phyloP scores from a whole-genome alignment of 1,140 invertebrate species.

The Brachionus rotundiformis region DNA sequence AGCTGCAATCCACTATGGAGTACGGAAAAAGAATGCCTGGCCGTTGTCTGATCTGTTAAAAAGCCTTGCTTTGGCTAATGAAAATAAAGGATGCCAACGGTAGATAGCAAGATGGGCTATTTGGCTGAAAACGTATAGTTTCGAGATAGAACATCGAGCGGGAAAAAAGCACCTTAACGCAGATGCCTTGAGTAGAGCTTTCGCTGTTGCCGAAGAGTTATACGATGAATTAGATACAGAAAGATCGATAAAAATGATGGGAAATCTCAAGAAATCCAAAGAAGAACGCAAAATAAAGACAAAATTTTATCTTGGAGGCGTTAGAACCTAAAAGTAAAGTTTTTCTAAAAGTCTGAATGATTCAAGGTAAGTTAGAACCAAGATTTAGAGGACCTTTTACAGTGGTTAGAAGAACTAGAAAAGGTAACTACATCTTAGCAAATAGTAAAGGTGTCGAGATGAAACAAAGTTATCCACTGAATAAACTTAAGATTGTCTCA shows the following conservation, averaged over 20 bases:
- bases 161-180: slow-evolving; percentile 59
- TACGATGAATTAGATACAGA: slow-evolving; percentile 4
- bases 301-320: too few relatives aligned
- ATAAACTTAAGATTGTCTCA: slow-evolving; percentile 20
- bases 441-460: slow-evolving; percentile 16
- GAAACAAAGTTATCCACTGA: slow-evolving; percentile 23
- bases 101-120: slow-evolving; percentile 64
- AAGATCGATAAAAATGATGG: not conserved
- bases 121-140: slow-evolving; percentile 65
- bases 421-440: slow-evolving; percentile 30
- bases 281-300: too few relatives aligned
- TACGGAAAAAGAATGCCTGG: slow-evolving; percentile 55
- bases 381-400: too few relatives aligned
- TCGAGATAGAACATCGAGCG: slow-evolving; percentile 61
- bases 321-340: too few relatives aligned
- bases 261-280: too few relatives aligned
- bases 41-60: slow-evolving; percentile 54
- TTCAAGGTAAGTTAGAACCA: too few relatives aligned
- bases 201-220: not conserved
- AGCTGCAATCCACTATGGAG: slow-evolving; percentile 55
- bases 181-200: slow-evolving; percentile 58
- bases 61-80: slow-evolving; percentile 11
- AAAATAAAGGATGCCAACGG: slow-evolving; percentile 50
- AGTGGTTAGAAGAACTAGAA: too few relatives aligned
- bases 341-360: too few relatives aligned